Evolutionary conservation across 2,888 invertebrate genomes (phyloP).

Genomic region (Limenitis camilla): DNA sequence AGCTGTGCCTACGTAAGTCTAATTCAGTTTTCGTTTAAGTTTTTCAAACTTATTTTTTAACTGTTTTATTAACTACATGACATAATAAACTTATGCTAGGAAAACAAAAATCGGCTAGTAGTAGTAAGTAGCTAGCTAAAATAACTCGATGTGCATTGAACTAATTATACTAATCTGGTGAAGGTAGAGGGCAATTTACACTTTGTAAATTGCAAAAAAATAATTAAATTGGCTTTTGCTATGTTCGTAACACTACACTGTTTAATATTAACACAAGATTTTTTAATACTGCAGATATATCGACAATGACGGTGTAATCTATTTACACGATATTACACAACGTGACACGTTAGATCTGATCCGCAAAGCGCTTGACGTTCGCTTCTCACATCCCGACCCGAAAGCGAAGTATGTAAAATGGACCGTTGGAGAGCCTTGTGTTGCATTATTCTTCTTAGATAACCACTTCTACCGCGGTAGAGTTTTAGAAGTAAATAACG

Average conservation of each 20-base stretch:
- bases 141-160: no score
- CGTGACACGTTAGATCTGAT: constrained; percentile 64
- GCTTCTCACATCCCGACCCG: constrained; percentile 58
- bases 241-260: no score
- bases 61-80: no score
- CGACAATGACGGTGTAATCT: constrained; percentile 64
- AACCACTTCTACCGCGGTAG: constrained; percentile 81
- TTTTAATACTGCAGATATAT: constrained; percentile 39
- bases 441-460: constrained; percentile 79
- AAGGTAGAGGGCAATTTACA: no score
- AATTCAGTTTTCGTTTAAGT: constrained; percentile 10
- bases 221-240: no score
- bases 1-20: constrained; percentile 77
- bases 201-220: no score
- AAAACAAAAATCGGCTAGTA: no score
- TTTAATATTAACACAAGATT: no score
- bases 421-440: constrained; percentile 78
- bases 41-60: neutral
- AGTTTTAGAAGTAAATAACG: constrained; percentile 61
- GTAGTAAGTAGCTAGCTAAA: no score
- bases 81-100: no score
- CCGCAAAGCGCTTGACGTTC: constrained; percentile 59
- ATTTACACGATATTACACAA: constrained; percentile 49
- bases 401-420: constrained; percentile 70
- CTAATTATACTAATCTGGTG: no score